Conservation (phyloP, 2,797 vertebrate genomes). For the Tragopan temminckii region DNA sequence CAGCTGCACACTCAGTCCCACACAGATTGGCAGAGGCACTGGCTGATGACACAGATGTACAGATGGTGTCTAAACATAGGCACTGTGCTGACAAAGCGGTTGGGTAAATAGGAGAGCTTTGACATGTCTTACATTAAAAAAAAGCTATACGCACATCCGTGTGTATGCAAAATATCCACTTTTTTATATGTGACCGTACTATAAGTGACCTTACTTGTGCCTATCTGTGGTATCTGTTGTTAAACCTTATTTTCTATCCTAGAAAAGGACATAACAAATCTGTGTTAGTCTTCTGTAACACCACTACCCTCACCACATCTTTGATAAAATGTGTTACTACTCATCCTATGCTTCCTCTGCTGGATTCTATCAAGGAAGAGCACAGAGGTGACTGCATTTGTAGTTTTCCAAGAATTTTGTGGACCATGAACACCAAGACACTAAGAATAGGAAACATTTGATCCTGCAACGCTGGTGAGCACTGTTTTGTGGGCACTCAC, state of each 20-base stretch:
- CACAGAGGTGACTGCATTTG: background rate
- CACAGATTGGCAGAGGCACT: background rate
- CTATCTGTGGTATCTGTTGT: background rate
- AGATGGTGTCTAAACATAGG: background rate
- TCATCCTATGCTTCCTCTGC: background rate
- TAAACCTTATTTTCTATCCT: background rate
- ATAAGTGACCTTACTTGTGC: background rate
- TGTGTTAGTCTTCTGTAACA: background rate
- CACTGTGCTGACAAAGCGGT: background rate
- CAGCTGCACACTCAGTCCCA: background rate
- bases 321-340: background rate
- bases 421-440: background rate
- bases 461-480: background rate
- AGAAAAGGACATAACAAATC: background rate
- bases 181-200: background rate
- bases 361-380: background rate
- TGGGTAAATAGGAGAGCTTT: background rate
- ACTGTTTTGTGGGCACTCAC: background rate
- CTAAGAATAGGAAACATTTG: background rate
- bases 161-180: background rate
- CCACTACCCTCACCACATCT: background rate
- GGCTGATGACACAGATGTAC: background rate
- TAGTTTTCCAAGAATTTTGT: background rate
- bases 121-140: background rate
- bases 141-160: background rate